Conservation (phyloP, 2,113 vertebrate genomes). For the Gallinago undulata region DNA sequence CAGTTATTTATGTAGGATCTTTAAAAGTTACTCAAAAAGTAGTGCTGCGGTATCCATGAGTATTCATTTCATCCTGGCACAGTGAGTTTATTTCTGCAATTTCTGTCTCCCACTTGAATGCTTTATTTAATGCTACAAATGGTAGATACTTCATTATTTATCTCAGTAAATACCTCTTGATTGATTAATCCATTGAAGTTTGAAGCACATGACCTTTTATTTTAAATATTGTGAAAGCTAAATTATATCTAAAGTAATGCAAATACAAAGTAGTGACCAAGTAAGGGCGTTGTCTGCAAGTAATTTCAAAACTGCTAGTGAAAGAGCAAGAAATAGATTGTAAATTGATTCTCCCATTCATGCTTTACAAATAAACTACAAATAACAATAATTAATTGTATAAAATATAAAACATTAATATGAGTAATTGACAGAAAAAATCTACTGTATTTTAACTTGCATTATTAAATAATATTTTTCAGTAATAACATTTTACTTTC, state of each 20-base stretch:
- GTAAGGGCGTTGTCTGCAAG: not conserved
- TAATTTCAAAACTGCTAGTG: not conserved
- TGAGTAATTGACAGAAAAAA: not conserved
- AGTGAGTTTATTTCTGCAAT: not conserved
- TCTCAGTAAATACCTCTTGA: fast-evolving
- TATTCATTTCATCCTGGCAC: not conserved
- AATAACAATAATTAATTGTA: not conserved
- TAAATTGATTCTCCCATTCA: not conserved
- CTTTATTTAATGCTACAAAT: not conserved
- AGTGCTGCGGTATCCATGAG: not conserved
- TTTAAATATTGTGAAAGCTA: not conserved
- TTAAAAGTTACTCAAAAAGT: not conserved
- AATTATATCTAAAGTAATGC: not conserved
- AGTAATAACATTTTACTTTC: not conserved
- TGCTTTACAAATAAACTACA: not conserved
- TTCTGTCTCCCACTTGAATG: not conserved
- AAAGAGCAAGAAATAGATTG: not conserved
- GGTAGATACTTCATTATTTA: not conserved
- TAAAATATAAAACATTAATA: not conserved
- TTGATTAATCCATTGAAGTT: not conserved
- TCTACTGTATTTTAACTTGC: not conserved
- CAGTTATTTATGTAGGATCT: not conserved
- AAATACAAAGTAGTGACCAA: not conserved
- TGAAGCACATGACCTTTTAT: not conserved
- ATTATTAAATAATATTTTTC: not conserved